These are phyloP conservation scores for Sussaba pulchella DNA, from an alignment of 2,888 invertebrate species.

Conservation along the genomic window DNA sequence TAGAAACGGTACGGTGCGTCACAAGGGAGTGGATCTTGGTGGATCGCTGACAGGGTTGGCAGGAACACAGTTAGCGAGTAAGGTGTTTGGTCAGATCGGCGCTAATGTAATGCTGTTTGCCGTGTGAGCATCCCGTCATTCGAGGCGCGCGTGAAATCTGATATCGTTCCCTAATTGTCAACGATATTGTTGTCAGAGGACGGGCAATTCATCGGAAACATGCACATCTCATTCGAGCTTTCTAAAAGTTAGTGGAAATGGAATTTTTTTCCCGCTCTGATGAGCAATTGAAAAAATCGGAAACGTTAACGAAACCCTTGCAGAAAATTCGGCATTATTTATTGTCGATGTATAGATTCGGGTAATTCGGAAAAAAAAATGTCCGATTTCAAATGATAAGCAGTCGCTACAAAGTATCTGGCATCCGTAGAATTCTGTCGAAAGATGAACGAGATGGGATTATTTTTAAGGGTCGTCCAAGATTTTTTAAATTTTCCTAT, in stretches of 20 bases:
- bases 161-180: slow-evolving; percentile 25
- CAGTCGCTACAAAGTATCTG: too few species aligned
- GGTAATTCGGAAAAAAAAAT: too few species aligned
- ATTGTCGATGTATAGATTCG: too few species aligned
- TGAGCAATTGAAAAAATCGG: too few species aligned
- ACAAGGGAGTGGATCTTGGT: slow-evolving; percentile 31
- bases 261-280: neutral
- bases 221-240: neutral
- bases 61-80: slow-evolving; percentile 67
- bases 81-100: slow-evolving; percentile 77
- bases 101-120: slow-evolving; percentile 82
- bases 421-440: too few species aligned
- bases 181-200: neutral
- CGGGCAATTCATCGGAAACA: neutral
- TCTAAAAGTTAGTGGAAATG: neutral
- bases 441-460: too few species aligned
- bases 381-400: too few species aligned
- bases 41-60: slow-evolving; percentile 37
- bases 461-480: too few species aligned
- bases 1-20: slow-evolving; percentile 50
- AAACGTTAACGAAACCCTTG: too few species aligned
- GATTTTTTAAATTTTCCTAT: too few species aligned
- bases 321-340: too few species aligned
- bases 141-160: slow-evolving; percentile 53
- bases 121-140: slow-evolving; percentile 74